Conservation (phyloP, 2,888 invertebrate species). For the Epinotia brunnichana region DNA sequence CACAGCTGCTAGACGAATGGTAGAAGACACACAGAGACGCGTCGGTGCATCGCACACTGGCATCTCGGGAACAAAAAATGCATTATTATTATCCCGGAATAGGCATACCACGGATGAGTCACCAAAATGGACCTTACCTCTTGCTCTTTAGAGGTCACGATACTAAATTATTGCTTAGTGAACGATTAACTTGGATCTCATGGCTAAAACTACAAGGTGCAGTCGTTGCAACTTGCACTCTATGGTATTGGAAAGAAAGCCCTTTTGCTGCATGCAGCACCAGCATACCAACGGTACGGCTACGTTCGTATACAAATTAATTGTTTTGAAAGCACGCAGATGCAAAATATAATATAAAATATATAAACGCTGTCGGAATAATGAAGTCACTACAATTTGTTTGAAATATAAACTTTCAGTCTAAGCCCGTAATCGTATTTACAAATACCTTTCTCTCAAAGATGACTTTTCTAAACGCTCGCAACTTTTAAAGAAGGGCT, state of each 20-base stretch:
- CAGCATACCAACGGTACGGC: constrained; percentile 1
- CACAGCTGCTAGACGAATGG: constrained; percentile 78
- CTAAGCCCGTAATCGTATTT: constrained; percentile 55
- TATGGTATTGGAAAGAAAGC: constrained; percentile 49
- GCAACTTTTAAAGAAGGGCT: constrained; percentile 54
- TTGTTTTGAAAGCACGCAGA: constrained; percentile 15
- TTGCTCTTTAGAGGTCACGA: constrained; percentile 45
- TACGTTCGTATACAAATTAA: constrained; percentile 16
- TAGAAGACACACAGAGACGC: constrained; percentile 64
- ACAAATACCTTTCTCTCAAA: constrained; percentile 45
- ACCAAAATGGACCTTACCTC: constrained; percentile 55
- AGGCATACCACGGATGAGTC: constrained; percentile 57
- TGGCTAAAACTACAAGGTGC: constrained; percentile 54
- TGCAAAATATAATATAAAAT: background rate
- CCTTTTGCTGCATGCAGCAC: constrained; percentile 46
- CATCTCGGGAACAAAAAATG: constrained; percentile 76
- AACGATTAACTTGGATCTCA: constrained; percentile 79
- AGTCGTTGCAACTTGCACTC: constrained; percentile 51
- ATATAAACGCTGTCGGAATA: background rate
- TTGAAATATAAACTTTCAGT: constrained; percentile 11
- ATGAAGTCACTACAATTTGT: constrained; percentile 5
- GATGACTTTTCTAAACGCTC: constrained; percentile 57
- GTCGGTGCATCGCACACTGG: constrained; percentile 75
- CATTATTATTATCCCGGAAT: constrained; percentile 80
- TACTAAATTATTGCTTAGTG: constrained; percentile 44